Conservation (phyloP, 1,140 invertebrate genomes). For the Ctenoplectra terminalis region DNA sequence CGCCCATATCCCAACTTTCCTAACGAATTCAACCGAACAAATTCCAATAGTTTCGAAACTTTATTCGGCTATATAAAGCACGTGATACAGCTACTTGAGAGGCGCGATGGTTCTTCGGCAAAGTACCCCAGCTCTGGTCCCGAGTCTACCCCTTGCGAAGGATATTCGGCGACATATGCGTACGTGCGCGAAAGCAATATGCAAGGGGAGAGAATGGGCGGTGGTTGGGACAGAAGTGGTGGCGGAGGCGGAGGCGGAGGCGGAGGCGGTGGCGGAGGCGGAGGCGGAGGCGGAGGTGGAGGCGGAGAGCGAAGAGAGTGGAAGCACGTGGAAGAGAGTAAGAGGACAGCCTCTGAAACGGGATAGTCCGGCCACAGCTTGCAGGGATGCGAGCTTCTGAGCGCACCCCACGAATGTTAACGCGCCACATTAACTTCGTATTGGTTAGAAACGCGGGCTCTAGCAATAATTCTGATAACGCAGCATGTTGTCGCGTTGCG, state of each 20-base stretch:
- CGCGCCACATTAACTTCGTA: constrained; percentile 80
- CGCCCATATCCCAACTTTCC: not conserved
- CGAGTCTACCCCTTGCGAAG: constrained; percentile 34
- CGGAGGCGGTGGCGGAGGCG: not conserved
- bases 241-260: not conserved
- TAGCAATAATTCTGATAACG: constrained; percentile 82
- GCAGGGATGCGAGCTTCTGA: constrained; percentile 75
- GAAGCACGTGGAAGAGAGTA: constrained; percentile 44
- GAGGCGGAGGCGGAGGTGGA: not conserved
- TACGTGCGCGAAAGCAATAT: constrained; percentile 75
- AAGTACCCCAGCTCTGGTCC: not conserved
- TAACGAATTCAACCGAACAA: constrained; percentile 11
- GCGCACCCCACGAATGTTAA: constrained; percentile 82
- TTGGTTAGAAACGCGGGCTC: constrained; percentile 75
- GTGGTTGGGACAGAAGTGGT: constrained; percentile 20
- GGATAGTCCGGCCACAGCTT: constrained; percentile 79
- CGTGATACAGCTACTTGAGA: constrained; percentile 35
- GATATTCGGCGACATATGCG: constrained; percentile 77
- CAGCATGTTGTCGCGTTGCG: constrained; percentile 82
- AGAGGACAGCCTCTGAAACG: constrained; percentile 28
- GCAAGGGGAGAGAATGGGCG: constrained; percentile 58
- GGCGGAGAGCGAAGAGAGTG: constrained; percentile 32
- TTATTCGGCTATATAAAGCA: constrained; percentile 51
- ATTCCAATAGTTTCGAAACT: constrained; percentile 41
- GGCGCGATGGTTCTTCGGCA: not conserved